Percentiles rank a stretch among this genome's conserved stretches.
These are phyloP conservation scores for Drosophila suboccidentalis DNA, from an alignment of 2,888 invertebrate species.

Conservation along the genomic window DNA sequence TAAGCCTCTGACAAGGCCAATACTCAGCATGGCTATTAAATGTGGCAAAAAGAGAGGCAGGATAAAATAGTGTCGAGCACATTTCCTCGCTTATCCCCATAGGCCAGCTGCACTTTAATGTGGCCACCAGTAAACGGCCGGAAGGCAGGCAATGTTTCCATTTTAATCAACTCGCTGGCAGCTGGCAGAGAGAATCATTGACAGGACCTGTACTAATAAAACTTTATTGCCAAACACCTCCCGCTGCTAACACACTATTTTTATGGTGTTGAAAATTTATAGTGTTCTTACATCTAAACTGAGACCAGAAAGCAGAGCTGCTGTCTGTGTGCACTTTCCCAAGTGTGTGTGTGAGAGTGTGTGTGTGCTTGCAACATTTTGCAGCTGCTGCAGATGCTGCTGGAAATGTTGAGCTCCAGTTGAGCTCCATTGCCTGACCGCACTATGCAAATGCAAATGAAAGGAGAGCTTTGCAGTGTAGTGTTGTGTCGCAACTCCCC, in stretches of 20 bases:
- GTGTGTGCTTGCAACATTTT: slow-evolving; percentile 11
- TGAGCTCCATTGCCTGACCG: not conserved
- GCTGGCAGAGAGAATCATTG: slow-evolving; percentile 35
- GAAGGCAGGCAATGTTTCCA: slow-evolving; percentile 23
- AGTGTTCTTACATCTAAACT: slow-evolving; percentile 23
- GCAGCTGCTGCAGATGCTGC: slow-evolving; percentile 1
- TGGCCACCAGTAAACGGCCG: slow-evolving; percentile 1
- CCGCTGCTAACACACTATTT: slow-evolving; percentile 11
- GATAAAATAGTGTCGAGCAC: slow-evolving; percentile 7
- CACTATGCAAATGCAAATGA: slow-evolving; percentile 38
- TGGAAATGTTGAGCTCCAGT: not conserved
- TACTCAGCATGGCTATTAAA: slow-evolving; percentile 4
- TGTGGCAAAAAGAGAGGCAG: not conserved
- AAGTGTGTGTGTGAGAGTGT: slow-evolving; percentile 5
- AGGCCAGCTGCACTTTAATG: slow-evolving; percentile 29
- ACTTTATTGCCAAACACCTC: slow-evolving; percentile 43
- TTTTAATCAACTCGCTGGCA: slow-evolving; percentile 50
- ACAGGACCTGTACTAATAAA: slow-evolving; percentile 51
- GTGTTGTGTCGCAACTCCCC: not conserved
- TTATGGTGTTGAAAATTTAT: slow-evolving; percentile 40
- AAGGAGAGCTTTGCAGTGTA: slow-evolving; percentile 5
- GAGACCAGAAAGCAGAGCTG: slow-evolving; percentile 1
- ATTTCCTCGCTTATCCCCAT: slow-evolving; percentile 4
- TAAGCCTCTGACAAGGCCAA: slow-evolving; percentile 15
- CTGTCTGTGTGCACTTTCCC: slow-evolving; percentile 22